Percentiles rank a stretch among this genome's conserved stretches.
phyloP scores from a whole-genome alignment of 2,888 invertebrate species.

The Oscheius onirici region DNA sequence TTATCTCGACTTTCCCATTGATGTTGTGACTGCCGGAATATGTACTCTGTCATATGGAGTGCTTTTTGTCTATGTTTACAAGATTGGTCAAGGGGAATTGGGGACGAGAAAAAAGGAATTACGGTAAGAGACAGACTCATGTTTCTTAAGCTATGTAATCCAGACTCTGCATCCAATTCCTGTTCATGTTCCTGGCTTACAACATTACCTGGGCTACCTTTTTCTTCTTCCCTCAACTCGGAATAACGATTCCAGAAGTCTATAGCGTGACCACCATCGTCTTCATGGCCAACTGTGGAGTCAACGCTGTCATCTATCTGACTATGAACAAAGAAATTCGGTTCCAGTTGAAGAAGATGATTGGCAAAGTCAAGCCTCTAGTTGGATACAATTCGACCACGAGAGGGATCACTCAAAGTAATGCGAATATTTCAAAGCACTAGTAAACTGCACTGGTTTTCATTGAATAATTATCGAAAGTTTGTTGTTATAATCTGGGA shows the following conservation, averaged over 20 bases:
- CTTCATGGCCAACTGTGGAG: constrained; percentile 28
- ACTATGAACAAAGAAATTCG: constrained; percentile 27
- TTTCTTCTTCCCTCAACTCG: constrained; percentile 18
- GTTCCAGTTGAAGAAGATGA: neutral
- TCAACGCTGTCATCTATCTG: constrained; percentile 26
- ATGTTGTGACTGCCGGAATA: neutral
- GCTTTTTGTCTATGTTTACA: constrained; percentile 12
- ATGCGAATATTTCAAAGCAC: too few relatives aligned
- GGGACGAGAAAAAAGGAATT: constrained; percentile 10
- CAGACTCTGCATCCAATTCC: constrained; percentile 28
- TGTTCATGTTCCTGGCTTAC: constrained; percentile 24
- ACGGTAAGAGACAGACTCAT: neutral
- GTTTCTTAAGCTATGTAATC: neutral
- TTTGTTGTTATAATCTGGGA: too few relatives aligned
- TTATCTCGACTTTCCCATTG: constrained; percentile 13
- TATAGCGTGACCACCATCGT: constrained; percentile 12
- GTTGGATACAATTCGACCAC: neutral
- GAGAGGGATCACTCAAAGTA: too few relatives aligned
- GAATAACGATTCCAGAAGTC: constrained; percentile 1
- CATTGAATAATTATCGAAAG: too few relatives aligned
- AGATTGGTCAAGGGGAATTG: constrained; percentile 11
- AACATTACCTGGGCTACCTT: constrained; percentile 28
- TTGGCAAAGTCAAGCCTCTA: neutral
- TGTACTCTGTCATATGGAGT: constrained; percentile 11
- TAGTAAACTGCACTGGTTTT: too few relatives aligned